These are phyloP conservation scores for Punctoribates punctum DNA, from an alignment of 2,888 invertebrate species.

Conservation along the genomic window DNA sequence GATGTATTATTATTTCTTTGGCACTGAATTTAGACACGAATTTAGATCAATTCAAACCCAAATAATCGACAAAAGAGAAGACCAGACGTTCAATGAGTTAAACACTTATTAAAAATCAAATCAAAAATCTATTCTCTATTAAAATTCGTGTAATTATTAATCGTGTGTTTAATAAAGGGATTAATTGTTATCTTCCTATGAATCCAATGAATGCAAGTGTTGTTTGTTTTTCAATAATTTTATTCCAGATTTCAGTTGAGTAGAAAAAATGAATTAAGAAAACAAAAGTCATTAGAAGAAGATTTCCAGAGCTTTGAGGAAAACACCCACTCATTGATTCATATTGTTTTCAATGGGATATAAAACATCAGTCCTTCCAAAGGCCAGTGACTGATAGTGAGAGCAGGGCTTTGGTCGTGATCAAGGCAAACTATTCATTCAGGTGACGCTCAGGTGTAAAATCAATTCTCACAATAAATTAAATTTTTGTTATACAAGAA, in stretches of 20 bases:
- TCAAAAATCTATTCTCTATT: background rate
- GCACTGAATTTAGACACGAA: background rate
- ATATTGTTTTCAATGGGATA: background rate
- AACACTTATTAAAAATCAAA: background rate
- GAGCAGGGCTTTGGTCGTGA: background rate
- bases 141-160: background rate
- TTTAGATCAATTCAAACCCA: background rate
- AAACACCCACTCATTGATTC: conserved; percentile 3
- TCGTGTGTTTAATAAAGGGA: conserved; percentile 7
- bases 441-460: too few species aligned
- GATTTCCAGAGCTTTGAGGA: background rate
- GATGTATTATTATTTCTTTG: background rate
- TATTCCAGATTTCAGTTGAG: background rate
- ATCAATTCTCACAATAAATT: background rate
- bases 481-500: background rate
- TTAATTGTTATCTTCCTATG: background rate
- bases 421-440: background rate
- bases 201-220: background rate
- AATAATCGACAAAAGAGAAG: background rate
- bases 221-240: background rate
- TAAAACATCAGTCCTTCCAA: background rate
- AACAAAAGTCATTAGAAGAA: background rate
- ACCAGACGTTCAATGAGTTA: background rate
- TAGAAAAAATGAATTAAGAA: background rate
- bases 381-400: conserved; percentile 5